phyloP scores from a whole-genome alignment of 1,140 invertebrate genomes.

The Protaetia brevitarsis region DNA sequence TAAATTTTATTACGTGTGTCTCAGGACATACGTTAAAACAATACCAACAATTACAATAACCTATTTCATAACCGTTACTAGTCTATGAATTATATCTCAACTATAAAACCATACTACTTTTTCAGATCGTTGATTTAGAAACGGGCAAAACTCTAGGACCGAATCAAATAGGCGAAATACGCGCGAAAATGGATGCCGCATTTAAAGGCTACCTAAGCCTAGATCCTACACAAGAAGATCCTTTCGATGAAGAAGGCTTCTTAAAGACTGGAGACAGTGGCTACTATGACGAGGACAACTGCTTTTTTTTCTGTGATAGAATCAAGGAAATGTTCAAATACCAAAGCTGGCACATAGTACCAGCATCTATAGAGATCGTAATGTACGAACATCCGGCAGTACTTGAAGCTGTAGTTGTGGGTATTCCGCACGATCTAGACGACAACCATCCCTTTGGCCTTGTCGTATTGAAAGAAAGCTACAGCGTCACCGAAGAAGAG shows the following conservation, averaged over 20 bases:
- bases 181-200: slow-evolving; percentile 51
- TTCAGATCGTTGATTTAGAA: slow-evolving; percentile 48
- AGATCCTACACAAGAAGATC: slow-evolving; percentile 42
- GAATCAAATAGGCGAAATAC: slow-evolving; percentile 57
- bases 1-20: too few relatives aligned
- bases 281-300: slow-evolving; percentile 63
- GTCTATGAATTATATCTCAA: too few relatives aligned
- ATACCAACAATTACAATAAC: too few relatives aligned
- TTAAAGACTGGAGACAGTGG: slow-evolving; percentile 69
- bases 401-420: slow-evolving; percentile 65
- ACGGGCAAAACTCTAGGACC: slow-evolving; percentile 51
- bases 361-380: slow-evolving; percentile 61
- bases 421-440: slow-evolving; percentile 58
- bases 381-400: slow-evolving; percentile 63
- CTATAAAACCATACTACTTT: neutral
- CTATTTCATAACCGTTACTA: too few relatives aligned
- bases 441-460: slow-evolving; percentile 67
- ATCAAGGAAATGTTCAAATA: slow-evolving; percentile 77
- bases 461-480: slow-evolving; percentile 52
- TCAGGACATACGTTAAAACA: too few relatives aligned
- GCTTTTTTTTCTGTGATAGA: slow-evolving; percentile 66
- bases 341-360: slow-evolving; percentile 54
- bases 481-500: slow-evolving; percentile 49
- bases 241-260: slow-evolving; percentile 59
- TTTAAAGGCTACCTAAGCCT: slow-evolving; percentile 56